These are phyloP conservation scores for Stegostoma tigrinum DNA, from an alignment of 2,113 vertebrate species.

Conservation along the genomic window DNA sequence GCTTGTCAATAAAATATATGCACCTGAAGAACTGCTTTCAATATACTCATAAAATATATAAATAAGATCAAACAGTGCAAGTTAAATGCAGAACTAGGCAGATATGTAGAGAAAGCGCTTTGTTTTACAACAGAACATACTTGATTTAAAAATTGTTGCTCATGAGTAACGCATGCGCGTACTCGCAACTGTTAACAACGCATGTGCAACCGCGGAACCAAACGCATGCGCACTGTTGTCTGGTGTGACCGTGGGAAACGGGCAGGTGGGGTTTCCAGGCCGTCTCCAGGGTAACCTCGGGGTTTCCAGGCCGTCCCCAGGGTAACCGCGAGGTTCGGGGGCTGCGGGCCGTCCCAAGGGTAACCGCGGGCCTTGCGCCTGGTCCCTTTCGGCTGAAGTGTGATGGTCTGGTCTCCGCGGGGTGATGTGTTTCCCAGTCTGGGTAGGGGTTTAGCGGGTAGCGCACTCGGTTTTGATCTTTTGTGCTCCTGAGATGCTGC, in stretches of 20 bases:
- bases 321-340: background rate
- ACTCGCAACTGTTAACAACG: background rate
- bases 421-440: background rate
- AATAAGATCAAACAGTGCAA: background rate
- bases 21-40: background rate
- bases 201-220: background rate
- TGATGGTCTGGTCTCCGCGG: background rate
- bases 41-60: background rate
- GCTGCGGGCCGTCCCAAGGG: background rate
- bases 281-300: background rate
- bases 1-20: too few relatives aligned
- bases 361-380: background rate
- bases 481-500: too few relatives aligned
- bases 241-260: too few relatives aligned
- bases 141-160: too few relatives aligned
- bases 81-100: background rate
- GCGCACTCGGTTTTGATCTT: background rate
- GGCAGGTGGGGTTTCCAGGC: too few relatives aligned
- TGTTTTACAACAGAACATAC: background rate
- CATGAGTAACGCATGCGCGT: too few relatives aligned
- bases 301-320: background rate
- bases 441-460: too few relatives aligned
- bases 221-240: background rate
- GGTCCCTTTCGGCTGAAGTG: background rate
- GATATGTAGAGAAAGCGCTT: background rate